Conservation (phyloP, 2,113 vertebrate genomes). For the Kryptolebias marmoratus region DNA sequence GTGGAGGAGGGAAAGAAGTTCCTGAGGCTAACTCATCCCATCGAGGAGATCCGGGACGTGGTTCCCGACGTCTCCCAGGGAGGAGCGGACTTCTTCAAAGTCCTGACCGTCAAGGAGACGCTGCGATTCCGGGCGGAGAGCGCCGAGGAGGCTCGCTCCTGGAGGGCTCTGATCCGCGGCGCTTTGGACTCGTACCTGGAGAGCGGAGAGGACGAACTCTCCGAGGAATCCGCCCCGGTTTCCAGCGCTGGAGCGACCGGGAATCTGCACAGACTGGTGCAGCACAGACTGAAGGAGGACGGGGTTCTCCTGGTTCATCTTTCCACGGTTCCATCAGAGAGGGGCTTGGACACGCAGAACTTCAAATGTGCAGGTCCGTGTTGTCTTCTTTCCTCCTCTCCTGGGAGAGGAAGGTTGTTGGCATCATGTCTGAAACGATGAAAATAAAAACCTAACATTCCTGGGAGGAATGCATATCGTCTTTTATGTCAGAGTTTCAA, state of each 20-base stretch:
- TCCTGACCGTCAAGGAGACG: slow-evolving; percentile 86
- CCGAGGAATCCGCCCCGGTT: slow-evolving; percentile 7
- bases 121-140: slow-evolving; percentile 87
- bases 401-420: too few relatives aligned
- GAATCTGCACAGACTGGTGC: slow-evolving; percentile 78
- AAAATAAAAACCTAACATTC: too few relatives aligned
- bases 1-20: slow-evolving; percentile 82
- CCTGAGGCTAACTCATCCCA: slow-evolving; percentile 77
- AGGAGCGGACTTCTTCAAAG: slow-evolving; percentile 88
- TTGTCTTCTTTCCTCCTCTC: not conserved
- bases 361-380: slow-evolving; percentile 93
- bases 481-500: too few relatives aligned
- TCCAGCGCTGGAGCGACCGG: slow-evolving; percentile 11
- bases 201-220: slow-evolving; percentile 79
- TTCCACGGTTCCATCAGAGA: slow-evolving; percentile 87
- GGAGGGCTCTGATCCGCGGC: slow-evolving; percentile 88
- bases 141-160: slow-evolving; percentile 82
- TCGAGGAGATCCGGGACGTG: slow-evolving; percentile 90
- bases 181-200: slow-evolving; percentile 91
- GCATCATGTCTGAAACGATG: too few relatives aligned
- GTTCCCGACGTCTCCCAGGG: slow-evolving; percentile 89
- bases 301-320: slow-evolving; percentile 86
- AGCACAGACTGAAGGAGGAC: slow-evolving; percentile 85
- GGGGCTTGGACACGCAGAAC: slow-evolving; percentile 90
- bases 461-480: too few relatives aligned